Evolutionary conservation across 2,113 vertebrate genomes (phyloP), one percentile per base, ranked within the genome.

Genomic region (Pelusios castaneus): DNA sequence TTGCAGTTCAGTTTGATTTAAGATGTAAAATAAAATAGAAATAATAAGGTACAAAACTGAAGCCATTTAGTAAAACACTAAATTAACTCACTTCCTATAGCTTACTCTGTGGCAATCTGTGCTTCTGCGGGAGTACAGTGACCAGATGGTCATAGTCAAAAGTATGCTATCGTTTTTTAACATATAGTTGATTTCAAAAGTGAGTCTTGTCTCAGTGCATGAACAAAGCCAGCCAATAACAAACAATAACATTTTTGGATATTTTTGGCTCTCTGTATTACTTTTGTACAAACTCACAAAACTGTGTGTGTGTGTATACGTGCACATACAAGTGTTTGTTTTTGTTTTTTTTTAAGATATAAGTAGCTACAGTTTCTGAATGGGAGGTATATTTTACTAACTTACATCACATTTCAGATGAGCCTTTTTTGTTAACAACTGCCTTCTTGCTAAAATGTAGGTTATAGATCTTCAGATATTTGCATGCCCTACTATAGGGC

Each of bases 11-110:
- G 3, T 85, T 85, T 90, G 63, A 89, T 75, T 75, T 41, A 87
- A 96, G 24, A 6, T 81, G 67, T 34, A 86, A 92, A 92, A 84
- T 82, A 77, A 88, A 85, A 82, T 75, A 27, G 60, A 79, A 31
- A 88, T 63, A 1, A 25, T 10, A 56, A 70, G 56, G 34, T 75
- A 9, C 1, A 0, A 80, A 84, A 92, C 79, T 22, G 75, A 52
- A 14, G n/a, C 51, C 14, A 25, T 84, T 2, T 27, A 17, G 3
- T 83, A 9, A 45, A 70, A 17, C 77, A 41, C 31, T 85, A 45
- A 47, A 8, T 3, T 80, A 73, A 91, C 88, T 76, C 67, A 9
- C 22, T 90, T 88, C 93, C 73, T 79, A 6, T 89, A 89, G 12
- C 1, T 2, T 52, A 87, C 83, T 67, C 43, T 81, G 34, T 85